Evolutionary conservation across 2,797 vertebrate species (phyloP).

Genomic region (Spheniscus humboldti): DNA sequence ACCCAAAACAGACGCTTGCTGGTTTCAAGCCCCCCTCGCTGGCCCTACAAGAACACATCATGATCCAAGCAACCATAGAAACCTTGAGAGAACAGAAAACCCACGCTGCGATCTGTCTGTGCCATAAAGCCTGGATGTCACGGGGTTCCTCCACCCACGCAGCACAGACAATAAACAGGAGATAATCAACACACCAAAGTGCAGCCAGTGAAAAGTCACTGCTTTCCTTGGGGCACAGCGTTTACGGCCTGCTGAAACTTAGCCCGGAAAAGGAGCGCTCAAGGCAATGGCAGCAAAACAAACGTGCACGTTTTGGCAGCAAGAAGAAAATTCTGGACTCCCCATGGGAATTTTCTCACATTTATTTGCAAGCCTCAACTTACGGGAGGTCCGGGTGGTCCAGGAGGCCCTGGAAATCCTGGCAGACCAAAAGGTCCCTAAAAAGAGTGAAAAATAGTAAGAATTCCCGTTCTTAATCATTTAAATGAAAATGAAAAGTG

Average conservation of each 20-base stretch:
- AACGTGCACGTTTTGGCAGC: fast-evolving
- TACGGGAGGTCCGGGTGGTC: slow-evolving; percentile 89
- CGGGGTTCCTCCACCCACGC: background rate
- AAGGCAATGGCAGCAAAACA: background rate
- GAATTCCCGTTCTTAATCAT: background rate
- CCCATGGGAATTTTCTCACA: background rate
- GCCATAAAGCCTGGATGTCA: background rate
- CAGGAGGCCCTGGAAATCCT: slow-evolving; percentile 87
- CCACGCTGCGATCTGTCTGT: fast-evolving
- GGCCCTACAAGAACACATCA: background rate
- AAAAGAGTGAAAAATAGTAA: background rate
- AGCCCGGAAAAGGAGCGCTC: background rate
- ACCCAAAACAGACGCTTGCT: background rate
- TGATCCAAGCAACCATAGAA: background rate
- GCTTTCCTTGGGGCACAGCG: background rate
- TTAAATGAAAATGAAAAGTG: background rate
- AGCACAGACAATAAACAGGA: background rate
- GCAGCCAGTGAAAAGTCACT: background rate
- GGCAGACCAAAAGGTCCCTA: slow-evolving; percentile 88
- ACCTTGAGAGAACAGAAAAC: background rate
- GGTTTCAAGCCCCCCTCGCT: background rate
- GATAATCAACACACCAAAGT: background rate
- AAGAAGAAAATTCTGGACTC: background rate
- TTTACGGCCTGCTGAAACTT: background rate
- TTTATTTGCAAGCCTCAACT: slow-evolving; percentile 61